Base-by-base conservation (phyloP, 2,113 vertebrate genomes). In the Myrmecophaga tridactyla region DNA sequence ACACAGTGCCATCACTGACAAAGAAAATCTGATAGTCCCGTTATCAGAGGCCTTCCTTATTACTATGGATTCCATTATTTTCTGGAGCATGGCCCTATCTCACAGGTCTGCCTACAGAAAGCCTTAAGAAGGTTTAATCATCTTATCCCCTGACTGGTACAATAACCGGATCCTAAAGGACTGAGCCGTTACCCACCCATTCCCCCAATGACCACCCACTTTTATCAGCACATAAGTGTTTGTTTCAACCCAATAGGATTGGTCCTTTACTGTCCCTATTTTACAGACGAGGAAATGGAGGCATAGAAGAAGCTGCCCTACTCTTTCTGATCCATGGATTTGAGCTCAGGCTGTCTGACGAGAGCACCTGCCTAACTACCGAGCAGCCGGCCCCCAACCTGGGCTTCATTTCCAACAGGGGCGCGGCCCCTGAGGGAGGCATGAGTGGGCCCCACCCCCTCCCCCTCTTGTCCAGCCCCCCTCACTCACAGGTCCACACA, bases 401-500 rank as follows among this genome's bases (percentile, higher is more conserved):
- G 43, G 41, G 20, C 31, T 31, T 86, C 41, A 17, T 67, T 76
- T 77, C 39, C 77, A 62, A 3, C 14, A 80, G 88, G 3, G 3
- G 7, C 21, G 86, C 58, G 34, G 8, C n/a, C 56, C 29, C 48
- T 75, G 51, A n/a, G n/a, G n/a, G n/a, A n/a, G n/a, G n/a, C n/a
- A n/a, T n/a, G n/a, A n/a, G n/a, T n/a, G n/a, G n/a, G n/a, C n/a
- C n/a, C n/a, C n/a, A n/a, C n/a, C n/a, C n/a, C n/a, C n/a, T n/a
- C n/a, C n/a, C n/a, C n/a, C n/a, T n/a, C n/a, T n/a, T n/a, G n/a
- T n/a, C n/a, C n/a, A n/a, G n/a, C n/a, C 10, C 48, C n/a, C 56
- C 48, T 65, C 77, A 88, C 86, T 92, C 69, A 92, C 95, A 96
- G 92, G 88, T 96, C 82, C 63, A 56, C 69, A 95, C 96, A 96